Evolutionary conservation across 1,140 invertebrate genomes (phyloP), one percentile per base, ranked within the genome.

Genomic region (Cydia amplana): DNA sequence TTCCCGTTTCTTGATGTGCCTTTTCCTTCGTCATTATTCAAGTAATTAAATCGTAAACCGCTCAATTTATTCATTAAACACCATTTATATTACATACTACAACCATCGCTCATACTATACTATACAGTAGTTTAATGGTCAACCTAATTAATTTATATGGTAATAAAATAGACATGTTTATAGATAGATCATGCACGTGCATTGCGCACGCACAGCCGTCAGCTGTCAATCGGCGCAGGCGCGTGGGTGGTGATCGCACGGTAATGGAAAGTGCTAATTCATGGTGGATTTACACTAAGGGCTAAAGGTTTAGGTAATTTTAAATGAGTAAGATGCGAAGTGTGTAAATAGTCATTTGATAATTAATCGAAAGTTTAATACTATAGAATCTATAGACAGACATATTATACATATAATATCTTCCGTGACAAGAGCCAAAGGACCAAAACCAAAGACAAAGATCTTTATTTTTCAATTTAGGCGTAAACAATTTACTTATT

Each of bases 261-360:
- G 85, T 83, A 87, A 83, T 85, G 86, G 82, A 86, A 87, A 86
- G 84, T 81, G 81, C 74, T 76, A 77, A 78, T 80, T 75, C 36
- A 60, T 10, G n/a, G n/a, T 60, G 55, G 55, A 23, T 60, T 23
- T 23, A 60, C 20, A 55, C n/a, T 18, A 3, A 23, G 20, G 20
- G 55, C 55, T n/a, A 23, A 60, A 60, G 55, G 55, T 60, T 18
- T n/a, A 4, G 49, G 49, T 51, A 51, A 51, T 51, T 51, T 51
- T 1, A 18, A 51, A 51, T 51, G n/a, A 16, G 46, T 16, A 18
- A 51, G 4, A 51, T 7, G 49, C 16, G 49, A 51, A 51, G n/a
- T 51, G 6, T 18, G n/a, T 18, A 16, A 1, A 16, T 49, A 18
- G 49, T 0, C 49, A 7, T 51, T 7, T 51, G 4, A 18, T 51